Conservation (phyloP, 2,888 invertebrate genomes). For the Petrolisthes manimaculis region DNA sequence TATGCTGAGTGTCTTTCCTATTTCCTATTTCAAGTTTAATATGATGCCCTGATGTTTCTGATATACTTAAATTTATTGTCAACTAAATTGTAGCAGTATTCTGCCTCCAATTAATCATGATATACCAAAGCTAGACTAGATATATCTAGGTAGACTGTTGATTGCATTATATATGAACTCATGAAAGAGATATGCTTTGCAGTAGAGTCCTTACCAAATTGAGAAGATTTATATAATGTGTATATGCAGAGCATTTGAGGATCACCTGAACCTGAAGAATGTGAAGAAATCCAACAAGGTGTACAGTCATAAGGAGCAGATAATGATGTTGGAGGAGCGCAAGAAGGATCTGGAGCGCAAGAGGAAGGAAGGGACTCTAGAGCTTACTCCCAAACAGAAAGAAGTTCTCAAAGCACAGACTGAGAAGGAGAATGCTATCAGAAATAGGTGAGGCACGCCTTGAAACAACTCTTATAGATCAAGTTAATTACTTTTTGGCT, state of each 20-base stretch:
- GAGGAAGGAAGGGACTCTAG: constrained; percentile 82
- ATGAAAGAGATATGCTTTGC: too few relatives aligned
- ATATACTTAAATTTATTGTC: too few relatives aligned
- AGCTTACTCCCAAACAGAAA: constrained; percentile 87
- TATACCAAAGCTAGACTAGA: too few relatives aligned
- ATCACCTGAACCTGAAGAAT: constrained; percentile 72
- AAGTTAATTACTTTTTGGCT: background rate
- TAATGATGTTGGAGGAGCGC: constrained; percentile 82
- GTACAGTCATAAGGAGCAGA: constrained; percentile 95
- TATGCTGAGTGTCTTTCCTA: too few relatives aligned
- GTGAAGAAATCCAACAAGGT: constrained; percentile 95
- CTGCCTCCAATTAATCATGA: too few relatives aligned
- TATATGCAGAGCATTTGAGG: constrained; percentile 55
- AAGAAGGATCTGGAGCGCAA: constrained; percentile 94
- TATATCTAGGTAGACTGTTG: too few relatives aligned
- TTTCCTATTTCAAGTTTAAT: too few relatives aligned
- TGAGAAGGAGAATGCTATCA: constrained; percentile 78
- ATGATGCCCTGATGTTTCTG: too few relatives aligned
- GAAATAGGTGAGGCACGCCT: constrained; percentile 43
- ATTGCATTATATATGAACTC: too few relatives aligned
- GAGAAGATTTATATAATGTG: too few relatives aligned
- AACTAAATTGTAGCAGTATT: too few relatives aligned
- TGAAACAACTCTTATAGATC: background rate
- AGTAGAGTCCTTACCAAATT: too few relatives aligned
- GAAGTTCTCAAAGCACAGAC: constrained; percentile 89